Percentiles rank a stretch among this genome's conserved stretches.
These are phyloP conservation scores for Vespertilio murinus DNA, from an alignment of 2,797 vertebrate genomes.

Conservation along the genomic window DNA sequence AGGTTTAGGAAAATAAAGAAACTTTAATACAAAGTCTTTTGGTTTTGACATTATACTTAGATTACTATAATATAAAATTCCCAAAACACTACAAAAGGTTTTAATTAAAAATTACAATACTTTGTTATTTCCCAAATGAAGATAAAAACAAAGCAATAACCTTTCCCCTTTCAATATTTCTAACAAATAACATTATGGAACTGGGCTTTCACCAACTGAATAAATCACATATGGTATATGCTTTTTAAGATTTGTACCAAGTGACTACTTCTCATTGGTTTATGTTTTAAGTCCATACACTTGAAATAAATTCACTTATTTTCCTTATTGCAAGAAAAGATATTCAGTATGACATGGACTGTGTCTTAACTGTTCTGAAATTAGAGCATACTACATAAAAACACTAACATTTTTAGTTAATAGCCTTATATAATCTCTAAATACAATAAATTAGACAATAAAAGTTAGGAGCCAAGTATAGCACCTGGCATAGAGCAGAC, in stretches of 20 bases:
- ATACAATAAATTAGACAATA: neutral
- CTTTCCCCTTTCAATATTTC: conserved; percentile 33
- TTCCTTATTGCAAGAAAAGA: conserved; percentile 50
- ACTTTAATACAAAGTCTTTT: conserved; percentile 65
- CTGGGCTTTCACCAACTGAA: neutral
- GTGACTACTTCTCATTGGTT: neutral
- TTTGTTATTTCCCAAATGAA: conserved; percentile 38
- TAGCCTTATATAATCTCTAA: neutral
- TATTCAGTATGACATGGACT: neutral
- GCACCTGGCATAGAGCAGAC: neutral
- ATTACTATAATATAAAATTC: conserved; percentile 22
- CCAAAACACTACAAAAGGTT: neutral
- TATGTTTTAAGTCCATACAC: conserved; percentile 8
- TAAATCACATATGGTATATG: neutral
- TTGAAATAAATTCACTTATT: conserved; percentile 27
- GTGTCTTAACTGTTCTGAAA: conserved; percentile 1
- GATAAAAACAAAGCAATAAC: conserved; percentile 1
- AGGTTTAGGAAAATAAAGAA: conserved; percentile 79
- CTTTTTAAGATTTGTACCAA: conserved; percentile 26
- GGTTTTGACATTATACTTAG: neutral
- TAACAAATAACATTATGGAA: conserved; percentile 6
- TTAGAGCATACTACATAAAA: neutral
- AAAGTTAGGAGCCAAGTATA: conserved; percentile 16
- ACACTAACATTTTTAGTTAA: conserved; percentile 6
- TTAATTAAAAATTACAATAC: conserved; percentile 35